These are phyloP conservation scores for Pheosia tremula DNA, from an alignment of 2,888 invertebrate genomes.

Conservation along the genomic window DNA sequence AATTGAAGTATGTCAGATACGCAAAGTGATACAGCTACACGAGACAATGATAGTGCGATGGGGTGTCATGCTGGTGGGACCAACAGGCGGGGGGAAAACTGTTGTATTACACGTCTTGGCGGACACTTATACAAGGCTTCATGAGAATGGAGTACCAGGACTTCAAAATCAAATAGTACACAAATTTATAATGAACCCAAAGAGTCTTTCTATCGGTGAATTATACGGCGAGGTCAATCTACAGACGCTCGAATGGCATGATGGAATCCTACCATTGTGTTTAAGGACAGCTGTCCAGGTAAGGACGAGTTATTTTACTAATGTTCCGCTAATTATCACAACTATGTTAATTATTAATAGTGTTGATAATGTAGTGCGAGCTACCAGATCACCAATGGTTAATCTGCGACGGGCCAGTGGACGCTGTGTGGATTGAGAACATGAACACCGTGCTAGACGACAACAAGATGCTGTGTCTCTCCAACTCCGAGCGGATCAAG, in stretches of 20 bases:
- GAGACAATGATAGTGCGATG: constrained; percentile 96
- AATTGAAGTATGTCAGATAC: constrained; percentile 86
- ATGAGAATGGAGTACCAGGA: constrained; percentile 84
- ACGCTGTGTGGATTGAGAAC: constrained; percentile 97
- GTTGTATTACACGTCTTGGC: constrained; percentile 89
- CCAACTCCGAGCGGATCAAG: constrained; percentile 96
- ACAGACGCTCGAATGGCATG: constrained; percentile 95
- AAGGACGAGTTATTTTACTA: constrained; percentile 15
- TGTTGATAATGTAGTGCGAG: constrained; percentile 44
- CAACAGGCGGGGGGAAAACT: constrained; percentile 94
- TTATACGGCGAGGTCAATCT: constrained; percentile 94
- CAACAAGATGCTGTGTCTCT: constrained; percentile 96
- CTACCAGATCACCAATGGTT: constrained; percentile 94
- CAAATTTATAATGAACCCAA: constrained; percentile 94
- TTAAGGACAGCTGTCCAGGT: constrained; percentile 77
- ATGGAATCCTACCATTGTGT: constrained; percentile 89
- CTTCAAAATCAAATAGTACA: constrained; percentile 89
- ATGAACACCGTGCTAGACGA: constrained; percentile 97
- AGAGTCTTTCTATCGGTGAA: constrained; percentile 94
- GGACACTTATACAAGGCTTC: constrained; percentile 87
- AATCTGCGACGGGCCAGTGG: constrained; percentile 96
- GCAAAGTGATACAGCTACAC: constrained; percentile 93
- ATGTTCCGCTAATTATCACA: neutral
- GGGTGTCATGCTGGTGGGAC: constrained; percentile 97
- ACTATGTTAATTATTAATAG: neutral